These are phyloP conservation scores for Nemotelus nigrinus DNA, from an alignment of 2,888 invertebrate species.

Conservation along the genomic window DNA sequence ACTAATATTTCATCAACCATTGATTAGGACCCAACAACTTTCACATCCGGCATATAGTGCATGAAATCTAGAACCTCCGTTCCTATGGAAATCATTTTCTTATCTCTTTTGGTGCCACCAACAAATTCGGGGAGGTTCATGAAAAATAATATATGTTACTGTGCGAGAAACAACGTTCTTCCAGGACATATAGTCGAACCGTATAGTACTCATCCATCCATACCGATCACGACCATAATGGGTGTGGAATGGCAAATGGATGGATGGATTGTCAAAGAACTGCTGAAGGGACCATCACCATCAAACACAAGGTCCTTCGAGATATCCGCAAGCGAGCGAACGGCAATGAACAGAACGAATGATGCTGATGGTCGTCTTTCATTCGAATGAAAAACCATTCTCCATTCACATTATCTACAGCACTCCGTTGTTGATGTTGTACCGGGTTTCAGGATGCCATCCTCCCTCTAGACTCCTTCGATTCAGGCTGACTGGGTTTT, in stretches of 20 bases:
- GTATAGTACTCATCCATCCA: background rate
- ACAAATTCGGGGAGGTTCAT: no score
- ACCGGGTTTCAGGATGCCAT: background rate
- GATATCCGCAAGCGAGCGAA: background rate
- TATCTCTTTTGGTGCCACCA: no score
- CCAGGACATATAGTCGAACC: background rate
- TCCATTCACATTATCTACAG: conserved; percentile 12
- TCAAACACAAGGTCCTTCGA: conserved; percentile 19
- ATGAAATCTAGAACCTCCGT: no score
- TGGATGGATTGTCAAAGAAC: conserved; percentile 42
- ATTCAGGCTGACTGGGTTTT: background rate
- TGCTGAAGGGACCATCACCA: conserved; percentile 22
- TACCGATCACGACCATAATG: conserved; percentile 6
- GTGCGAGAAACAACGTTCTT: background rate
- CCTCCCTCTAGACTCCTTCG: background rate
- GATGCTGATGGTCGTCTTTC: conserved; percentile 27
- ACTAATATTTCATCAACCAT: no score
- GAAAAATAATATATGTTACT: background rate
- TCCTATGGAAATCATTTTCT: no score
- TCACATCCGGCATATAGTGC: no score
- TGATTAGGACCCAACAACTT: no score
- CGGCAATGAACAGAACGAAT: conserved; percentile 21
- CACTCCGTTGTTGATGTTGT: background rate
- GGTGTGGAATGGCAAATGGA: conserved; percentile 33
- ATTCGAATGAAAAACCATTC: conserved; percentile 25